A percentile compares a stretch with the other conserved stretches of the same genome.
phyloP scores from a whole-genome alignment of 2,888 invertebrate genomes.

The Platycheirus albimanus region DNA sequence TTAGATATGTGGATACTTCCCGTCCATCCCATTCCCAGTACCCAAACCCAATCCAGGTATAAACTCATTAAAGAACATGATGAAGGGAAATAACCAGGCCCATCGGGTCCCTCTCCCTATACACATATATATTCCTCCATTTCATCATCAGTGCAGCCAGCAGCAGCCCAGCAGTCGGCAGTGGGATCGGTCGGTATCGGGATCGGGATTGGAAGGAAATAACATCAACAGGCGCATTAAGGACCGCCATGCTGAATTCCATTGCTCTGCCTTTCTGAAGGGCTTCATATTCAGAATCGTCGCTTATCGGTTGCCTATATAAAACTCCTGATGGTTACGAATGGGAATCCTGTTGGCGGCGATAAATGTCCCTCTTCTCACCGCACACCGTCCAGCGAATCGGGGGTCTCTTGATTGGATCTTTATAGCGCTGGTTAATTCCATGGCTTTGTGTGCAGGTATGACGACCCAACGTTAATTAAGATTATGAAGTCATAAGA shows the following conservation, averaged over 20 bases:
- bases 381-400: not conserved
- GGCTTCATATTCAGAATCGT: constrained; percentile 38
- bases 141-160: not conserved
- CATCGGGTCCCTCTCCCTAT: constrained; percentile 58
- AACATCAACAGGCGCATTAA: constrained; percentile 59
- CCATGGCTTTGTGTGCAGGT: constrained; percentile 57
- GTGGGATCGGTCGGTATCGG: too few species aligned
- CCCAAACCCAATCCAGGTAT: constrained; percentile 57
- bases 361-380: constrained; percentile 1
- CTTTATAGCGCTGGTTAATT: constrained; percentile 71
- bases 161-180: too few species aligned
- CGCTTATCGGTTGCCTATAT: constrained; percentile 11
- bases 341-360: constrained; percentile 55
- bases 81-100: constrained; percentile 73
- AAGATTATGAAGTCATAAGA: constrained; percentile 83
- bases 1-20: constrained; percentile 27
- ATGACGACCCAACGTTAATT: constrained; percentile 79
- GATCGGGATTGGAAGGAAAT: not conserved
- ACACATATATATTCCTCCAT: constrained; percentile 32
- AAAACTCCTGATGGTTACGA: constrained; percentile 18
- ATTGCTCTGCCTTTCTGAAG: constrained; percentile 44
- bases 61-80: constrained; percentile 72
- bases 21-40: constrained; percentile 30
- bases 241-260: constrained; percentile 74
- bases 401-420: constrained; percentile 71